Evolutionary conservation across 2,113 vertebrate species (phyloP), one percentile per base, ranked within the genome.

Genomic region (Notothenia coriiceps): DNA sequence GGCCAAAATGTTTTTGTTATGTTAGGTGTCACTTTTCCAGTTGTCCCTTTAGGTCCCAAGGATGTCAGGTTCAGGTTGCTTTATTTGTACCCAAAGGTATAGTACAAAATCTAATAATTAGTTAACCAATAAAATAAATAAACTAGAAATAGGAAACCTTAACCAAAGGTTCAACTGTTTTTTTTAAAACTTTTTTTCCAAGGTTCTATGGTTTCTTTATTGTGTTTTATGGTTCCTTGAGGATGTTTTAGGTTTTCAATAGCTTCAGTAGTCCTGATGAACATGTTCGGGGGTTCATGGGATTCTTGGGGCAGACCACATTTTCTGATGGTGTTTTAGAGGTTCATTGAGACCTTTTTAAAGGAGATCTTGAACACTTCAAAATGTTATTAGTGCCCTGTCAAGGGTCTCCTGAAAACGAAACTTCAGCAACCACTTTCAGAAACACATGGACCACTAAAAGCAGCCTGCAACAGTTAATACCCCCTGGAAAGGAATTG

Each of bases 181-280:
- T 40, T 40, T 40, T 40, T 8, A 8, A 40, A 40, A 40, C 35
- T 40, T 40, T 40, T 29, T 40, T 40, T 40, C 35, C 35, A 40
- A n/a, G 67, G 18, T 56, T 72, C 7, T 25, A 40, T 44, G 6
- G 22, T 61, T 52, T 69, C 11, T 22, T 54, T n/a, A 68, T 63
- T 43, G 67, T 51, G 50, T 71, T 75, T 54, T 22, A 62, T 3
- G 50, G 22, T 29, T 80, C 15, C 54, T 6, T 72, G 14, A 70
- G 59, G 46, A 47, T 10, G 46, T 47, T 47, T 47, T 14, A 47
- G 46, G 46, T 13, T 13, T 47, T 47, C 46, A 47, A 4, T 12
- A 47, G 46, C 13, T 47, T 5, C 46, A 47, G 46, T 47, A 47
- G 46, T 47, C 3, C 46, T 47, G 35, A 40, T 40, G 35, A 40